Conservation (phyloP, 1,140 invertebrate genomes). For the Panagrolaimus sp. region DNA sequence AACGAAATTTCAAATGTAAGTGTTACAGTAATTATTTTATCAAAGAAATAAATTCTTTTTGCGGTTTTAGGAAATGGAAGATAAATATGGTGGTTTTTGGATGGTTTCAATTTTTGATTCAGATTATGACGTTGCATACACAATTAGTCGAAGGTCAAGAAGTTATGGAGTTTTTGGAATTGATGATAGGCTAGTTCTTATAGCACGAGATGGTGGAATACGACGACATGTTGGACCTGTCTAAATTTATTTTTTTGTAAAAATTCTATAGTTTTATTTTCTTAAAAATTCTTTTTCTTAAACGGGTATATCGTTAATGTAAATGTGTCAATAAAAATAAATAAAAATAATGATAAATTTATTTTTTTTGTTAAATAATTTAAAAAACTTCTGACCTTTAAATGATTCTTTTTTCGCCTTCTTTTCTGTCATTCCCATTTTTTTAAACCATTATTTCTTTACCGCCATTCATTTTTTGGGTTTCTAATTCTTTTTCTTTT, state of each 20-base stretch:
- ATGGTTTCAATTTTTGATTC: constrained; percentile 11
- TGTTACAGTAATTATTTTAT: background rate
- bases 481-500: constrained; percentile 6
- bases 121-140: constrained; percentile 3
- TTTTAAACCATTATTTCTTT: no score
- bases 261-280: no score
- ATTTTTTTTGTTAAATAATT: no score
- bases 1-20: background rate
- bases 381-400: no score
- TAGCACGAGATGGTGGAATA: background rate
- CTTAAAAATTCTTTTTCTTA: no score
- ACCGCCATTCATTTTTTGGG: background rate
- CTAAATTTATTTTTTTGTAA: constrained; percentile 1
- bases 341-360: no score
- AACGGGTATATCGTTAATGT: no score
- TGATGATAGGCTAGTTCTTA: constrained; percentile 8
- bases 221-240: background rate
- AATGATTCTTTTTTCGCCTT: no score
- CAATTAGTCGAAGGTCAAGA: background rate
- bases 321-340: no score
- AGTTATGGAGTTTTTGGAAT: constrained; percentile 1
- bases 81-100: background rate
- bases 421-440: no score
- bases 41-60: background rate
- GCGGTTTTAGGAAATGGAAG: background rate